Evolutionary conservation across 2,113 vertebrate species (phyloP).

Genomic region (Nyctereutes procyonoides): DNA sequence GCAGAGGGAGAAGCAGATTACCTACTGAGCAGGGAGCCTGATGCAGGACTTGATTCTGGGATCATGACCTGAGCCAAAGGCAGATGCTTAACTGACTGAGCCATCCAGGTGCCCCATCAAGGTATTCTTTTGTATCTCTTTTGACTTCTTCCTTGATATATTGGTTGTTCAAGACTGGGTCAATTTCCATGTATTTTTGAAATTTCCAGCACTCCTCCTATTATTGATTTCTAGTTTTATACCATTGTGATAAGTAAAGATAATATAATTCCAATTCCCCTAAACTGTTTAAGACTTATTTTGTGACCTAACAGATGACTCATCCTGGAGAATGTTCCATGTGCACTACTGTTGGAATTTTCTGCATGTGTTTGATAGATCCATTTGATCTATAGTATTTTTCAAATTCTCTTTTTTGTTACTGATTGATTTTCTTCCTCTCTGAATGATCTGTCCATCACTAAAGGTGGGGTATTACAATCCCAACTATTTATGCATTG

Average conservation of each 20-base stretch:
- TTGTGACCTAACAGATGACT: not conserved
- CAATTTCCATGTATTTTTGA: not conserved
- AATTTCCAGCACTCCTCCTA: not conserved
- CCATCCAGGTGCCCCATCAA: not conserved
- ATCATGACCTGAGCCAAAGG: too few relatives aligned
- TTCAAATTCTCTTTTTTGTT: not conserved
- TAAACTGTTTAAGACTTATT: not conserved
- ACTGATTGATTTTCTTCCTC: too few relatives aligned
- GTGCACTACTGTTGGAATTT: not conserved
- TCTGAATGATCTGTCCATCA: not conserved
- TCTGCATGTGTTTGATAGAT: not conserved
- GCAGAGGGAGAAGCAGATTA: too few relatives aligned
- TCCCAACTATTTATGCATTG: not conserved
- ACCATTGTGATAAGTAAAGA: not conserved
- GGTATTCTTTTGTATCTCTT: not conserved
- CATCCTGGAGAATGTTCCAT: not conserved
- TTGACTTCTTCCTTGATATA: not conserved
- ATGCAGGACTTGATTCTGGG: too few relatives aligned
- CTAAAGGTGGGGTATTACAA: not conserved
- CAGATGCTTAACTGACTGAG: too few relatives aligned
- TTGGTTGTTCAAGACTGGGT: too few relatives aligned
- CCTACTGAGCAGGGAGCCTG: too few relatives aligned
- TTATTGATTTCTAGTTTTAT: not conserved
- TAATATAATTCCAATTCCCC: not conserved
- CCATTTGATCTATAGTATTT: not conserved